Evolutionary conservation across 2,797 vertebrate genomes (phyloP).

Genomic region (Pipistrellus pipistrellus): DNA sequence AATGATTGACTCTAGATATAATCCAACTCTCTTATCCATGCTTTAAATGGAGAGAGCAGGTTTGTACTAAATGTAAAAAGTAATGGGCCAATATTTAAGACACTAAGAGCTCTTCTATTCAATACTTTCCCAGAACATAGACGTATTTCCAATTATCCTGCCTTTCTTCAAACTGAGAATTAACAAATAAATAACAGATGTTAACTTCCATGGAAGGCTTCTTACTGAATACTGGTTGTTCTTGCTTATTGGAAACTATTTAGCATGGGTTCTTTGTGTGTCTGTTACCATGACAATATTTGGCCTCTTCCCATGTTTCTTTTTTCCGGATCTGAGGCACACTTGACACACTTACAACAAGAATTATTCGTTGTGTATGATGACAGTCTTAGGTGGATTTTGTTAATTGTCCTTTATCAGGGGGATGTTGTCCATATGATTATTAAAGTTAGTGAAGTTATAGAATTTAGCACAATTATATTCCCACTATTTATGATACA

Average conservation of each 20-base stretch:
- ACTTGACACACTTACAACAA: slow-evolving; percentile 83
- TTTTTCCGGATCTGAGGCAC: slow-evolving; percentile 82
- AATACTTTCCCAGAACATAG: slow-evolving; percentile 87
- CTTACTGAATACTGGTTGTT: slow-evolving; percentile 86
- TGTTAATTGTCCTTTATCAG: background rate
- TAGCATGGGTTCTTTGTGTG: slow-evolving; percentile 85
- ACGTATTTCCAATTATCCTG: slow-evolving; percentile 88
- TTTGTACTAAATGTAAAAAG: slow-evolving; percentile 82
- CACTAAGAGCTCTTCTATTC: slow-evolving; percentile 85
- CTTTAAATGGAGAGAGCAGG: slow-evolving; percentile 85
- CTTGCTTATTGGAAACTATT: slow-evolving; percentile 86
- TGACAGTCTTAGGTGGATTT: background rate
- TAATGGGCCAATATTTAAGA: slow-evolving; percentile 84
- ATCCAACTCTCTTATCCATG: slow-evolving; percentile 76
- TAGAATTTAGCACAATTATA: background rate
- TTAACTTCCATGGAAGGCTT: slow-evolving; percentile 86
- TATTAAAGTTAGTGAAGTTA: background rate
- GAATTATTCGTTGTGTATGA: slow-evolving; percentile 73
- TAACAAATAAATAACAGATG: slow-evolving; percentile 90
- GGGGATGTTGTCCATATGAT: background rate
- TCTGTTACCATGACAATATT: slow-evolving; percentile 89
- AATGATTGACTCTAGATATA: slow-evolving; percentile 78
- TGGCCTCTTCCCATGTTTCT: slow-evolving; percentile 84
- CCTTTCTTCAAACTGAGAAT: slow-evolving; percentile 88
- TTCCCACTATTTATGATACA: background rate